Conservation (phyloP, 2,113 vertebrate species). For the Mus musculus region DNA sequence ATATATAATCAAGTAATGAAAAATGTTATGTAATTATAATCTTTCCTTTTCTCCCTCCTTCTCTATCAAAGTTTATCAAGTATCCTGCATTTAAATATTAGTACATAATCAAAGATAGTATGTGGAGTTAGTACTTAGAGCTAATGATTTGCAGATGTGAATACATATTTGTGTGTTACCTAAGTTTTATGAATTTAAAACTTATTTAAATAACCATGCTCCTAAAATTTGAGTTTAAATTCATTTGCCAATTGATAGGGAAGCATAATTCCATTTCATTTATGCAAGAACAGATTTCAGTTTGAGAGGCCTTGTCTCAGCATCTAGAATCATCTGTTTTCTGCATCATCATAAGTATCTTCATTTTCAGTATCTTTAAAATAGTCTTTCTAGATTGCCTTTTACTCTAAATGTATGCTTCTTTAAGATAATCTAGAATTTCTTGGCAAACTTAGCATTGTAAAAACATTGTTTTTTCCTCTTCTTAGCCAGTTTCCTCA, state of each 20-base stretch:
- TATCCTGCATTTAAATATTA: slow-evolving; percentile 9
- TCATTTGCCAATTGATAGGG: neutral
- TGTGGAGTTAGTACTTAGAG: slow-evolving; percentile 40
- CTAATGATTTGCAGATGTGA: neutral
- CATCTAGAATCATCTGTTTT: neutral
- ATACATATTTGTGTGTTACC: neutral
- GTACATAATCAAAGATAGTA: neutral
- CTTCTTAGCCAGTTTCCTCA: slow-evolving; percentile 75
- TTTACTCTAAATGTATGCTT: slow-evolving; percentile 35
- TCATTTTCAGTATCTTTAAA: slow-evolving; percentile 39
- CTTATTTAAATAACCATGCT: neutral
- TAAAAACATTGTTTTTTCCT: slow-evolving; percentile 75
- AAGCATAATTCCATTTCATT: neutral
- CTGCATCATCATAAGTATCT: neutral
- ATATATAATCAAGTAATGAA: neutral
- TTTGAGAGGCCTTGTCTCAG: neutral
- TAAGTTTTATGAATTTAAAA: slow-evolving; percentile 10
- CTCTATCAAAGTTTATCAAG: neutral
- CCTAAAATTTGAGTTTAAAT: slow-evolving; percentile 28
- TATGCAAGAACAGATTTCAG: neutral
- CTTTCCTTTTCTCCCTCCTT: neutral
- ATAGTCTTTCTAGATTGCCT: slow-evolving; percentile 58
- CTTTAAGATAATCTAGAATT: slow-evolving; percentile 69
- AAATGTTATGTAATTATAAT: neutral
- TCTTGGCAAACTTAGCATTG: slow-evolving; percentile 64